phyloP scores from a whole-genome alignment of 2,888 invertebrate genomes.

The Agrenia bidenticulata region DNA sequence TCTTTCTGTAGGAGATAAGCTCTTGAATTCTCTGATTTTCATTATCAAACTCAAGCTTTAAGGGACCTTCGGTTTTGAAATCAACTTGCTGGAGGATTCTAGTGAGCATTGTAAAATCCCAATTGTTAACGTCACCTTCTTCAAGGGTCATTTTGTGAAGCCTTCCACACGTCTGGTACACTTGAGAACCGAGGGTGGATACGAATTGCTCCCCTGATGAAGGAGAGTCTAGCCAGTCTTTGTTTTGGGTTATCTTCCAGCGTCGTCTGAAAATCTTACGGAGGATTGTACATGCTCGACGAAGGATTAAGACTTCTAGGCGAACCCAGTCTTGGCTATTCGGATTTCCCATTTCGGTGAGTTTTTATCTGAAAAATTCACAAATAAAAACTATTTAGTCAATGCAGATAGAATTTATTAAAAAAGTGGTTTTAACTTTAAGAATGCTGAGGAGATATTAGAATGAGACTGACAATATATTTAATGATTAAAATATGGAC shows the following conservation, averaged over 20 bases:
- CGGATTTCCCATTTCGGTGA: constrained; percentile 32
- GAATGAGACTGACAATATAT: too few relatives aligned
- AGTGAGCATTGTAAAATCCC: constrained; percentile 40
- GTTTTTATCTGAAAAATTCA: too few relatives aligned
- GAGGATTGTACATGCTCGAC: constrained; percentile 35
- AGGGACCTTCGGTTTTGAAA: constrained; percentile 18
- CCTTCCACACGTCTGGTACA: constrained; percentile 37
- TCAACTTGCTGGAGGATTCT: constrained; percentile 31
- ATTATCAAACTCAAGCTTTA: constrained; percentile 25
- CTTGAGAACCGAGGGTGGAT: constrained; percentile 30
- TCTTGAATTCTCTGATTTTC: constrained; percentile 36
- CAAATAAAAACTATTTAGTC: too few relatives aligned
- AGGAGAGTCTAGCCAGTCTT: constrained; percentile 34
- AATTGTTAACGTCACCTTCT: constrained; percentile 41
- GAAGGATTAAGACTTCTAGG: constrained; percentile 40
- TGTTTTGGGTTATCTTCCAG: constrained; percentile 36
- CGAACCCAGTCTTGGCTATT: constrained; percentile 42
- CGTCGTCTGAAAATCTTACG: constrained; percentile 32
- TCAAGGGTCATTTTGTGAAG: constrained; percentile 41
- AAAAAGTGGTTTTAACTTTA: too few relatives aligned
- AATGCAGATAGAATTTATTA: too few relatives aligned
- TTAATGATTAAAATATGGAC: too few relatives aligned
- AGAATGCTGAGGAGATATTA: too few relatives aligned
- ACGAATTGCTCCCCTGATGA: constrained; percentile 33
- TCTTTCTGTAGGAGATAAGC: constrained; percentile 32